Conservation (phyloP, 2,113 vertebrate species). For the Macrotis lagotis region DNA sequence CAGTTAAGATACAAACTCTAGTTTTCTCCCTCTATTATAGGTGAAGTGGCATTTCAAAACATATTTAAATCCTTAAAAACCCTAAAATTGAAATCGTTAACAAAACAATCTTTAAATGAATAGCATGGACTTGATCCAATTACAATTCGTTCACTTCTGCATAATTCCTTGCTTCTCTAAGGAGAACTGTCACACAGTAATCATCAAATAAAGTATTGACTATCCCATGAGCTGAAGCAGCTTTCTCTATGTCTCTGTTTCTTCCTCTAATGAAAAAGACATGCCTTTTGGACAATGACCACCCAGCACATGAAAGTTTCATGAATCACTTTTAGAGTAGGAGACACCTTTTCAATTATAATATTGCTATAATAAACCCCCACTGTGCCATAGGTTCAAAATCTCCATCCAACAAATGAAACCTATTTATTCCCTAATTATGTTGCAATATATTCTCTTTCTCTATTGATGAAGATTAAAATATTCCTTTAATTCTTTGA, state of each 20-base stretch:
- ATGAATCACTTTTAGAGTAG: slow-evolving; percentile 49
- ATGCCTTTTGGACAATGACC: slow-evolving; percentile 60
- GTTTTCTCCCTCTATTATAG: slow-evolving; percentile 1
- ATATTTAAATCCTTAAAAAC: slow-evolving; percentile 29
- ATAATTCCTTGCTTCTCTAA: slow-evolving; percentile 27
- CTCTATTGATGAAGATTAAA: slow-evolving; percentile 76
- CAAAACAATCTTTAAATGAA: slow-evolving; percentile 26
- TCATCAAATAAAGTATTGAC: slow-evolving; percentile 38
- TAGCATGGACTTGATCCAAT: neutral
- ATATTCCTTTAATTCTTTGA: slow-evolving; percentile 77
- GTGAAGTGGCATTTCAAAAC: slow-evolving; percentile 46
- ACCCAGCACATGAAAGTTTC: slow-evolving; percentile 66
- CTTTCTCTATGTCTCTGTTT: slow-evolving; percentile 27
- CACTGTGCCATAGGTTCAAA: slow-evolving; percentile 48
- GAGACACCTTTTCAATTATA: slow-evolving; percentile 68
- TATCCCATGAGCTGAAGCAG: slow-evolving; percentile 31
- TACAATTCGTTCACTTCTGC: neutral
- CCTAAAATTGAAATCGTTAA: neutral
- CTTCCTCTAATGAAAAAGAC: slow-evolving; percentile 55
- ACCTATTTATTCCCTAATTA: slow-evolving; percentile 74
- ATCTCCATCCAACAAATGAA: neutral
- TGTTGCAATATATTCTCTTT: slow-evolving; percentile 56
- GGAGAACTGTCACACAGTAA: slow-evolving; percentile 32
- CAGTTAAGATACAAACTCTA: slow-evolving; percentile 22
- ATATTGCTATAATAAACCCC: slow-evolving; percentile 65